Conservation (phyloP, 92 coral and sea anemone species). For the Phenganax stokvisi region DNA sequence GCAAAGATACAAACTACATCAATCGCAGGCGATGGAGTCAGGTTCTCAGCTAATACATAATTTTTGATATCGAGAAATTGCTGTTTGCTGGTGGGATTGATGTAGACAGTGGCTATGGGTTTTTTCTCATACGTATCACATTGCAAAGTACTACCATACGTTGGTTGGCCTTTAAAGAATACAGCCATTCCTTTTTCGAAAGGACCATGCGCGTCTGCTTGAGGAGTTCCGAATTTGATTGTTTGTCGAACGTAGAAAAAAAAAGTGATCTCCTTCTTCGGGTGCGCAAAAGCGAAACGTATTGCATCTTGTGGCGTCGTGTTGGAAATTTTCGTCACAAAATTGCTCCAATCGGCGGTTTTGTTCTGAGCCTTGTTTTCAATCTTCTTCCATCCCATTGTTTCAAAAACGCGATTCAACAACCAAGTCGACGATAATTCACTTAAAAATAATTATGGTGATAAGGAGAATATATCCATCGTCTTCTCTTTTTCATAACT, state of each 20-base stretch:
- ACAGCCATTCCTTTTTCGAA: background rate
- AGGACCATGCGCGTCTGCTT: background rate
- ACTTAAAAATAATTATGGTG: too few relatives aligned
- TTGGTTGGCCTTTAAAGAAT: background rate
- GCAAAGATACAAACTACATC: background rate
- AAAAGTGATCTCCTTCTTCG: background rate
- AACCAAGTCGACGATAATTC: too few relatives aligned
- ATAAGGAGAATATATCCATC: too few relatives aligned
- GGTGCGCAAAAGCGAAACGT: background rate
- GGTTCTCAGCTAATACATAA: background rate
- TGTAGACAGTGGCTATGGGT: background rate
- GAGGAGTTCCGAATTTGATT: background rate
- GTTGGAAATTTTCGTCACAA: background rate
- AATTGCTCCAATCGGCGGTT: background rate
- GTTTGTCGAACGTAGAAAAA: background rate
- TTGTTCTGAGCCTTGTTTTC: background rate
- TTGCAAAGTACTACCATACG: background rate
- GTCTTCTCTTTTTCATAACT: too few relatives aligned
- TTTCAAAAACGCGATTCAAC: background rate
- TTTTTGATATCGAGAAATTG: background rate
- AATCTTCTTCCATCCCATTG: background rate
- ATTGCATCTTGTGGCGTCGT: background rate
- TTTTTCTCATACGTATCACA: constrained; percentile 4
- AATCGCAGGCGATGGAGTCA: background rate
- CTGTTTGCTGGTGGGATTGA: background rate